These are phyloP conservation scores for Oncorhynchus nerka DNA, from an alignment of 2,113 vertebrate species.

Conservation along the genomic window DNA sequence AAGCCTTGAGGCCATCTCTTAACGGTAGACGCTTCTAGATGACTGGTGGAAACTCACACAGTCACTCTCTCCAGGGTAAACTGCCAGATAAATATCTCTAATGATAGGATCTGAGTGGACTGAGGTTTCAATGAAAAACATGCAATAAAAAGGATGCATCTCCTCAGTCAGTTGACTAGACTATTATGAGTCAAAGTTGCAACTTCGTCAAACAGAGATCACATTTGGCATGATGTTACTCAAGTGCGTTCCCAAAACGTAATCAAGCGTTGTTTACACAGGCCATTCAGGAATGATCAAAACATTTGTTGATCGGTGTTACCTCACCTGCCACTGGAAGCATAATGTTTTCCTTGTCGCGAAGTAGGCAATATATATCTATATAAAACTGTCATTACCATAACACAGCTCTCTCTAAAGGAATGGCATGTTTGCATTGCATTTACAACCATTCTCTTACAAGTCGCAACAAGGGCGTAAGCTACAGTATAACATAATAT, in stretches of 20 bases:
- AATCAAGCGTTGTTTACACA: background rate
- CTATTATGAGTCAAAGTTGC: background rate
- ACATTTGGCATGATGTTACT: background rate
- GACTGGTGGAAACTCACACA: constrained; percentile 13
- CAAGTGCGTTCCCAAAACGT: background rate
- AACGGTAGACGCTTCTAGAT: constrained; percentile 4
- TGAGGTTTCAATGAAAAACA: background rate
- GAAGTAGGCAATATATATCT: background rate
- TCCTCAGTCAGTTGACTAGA: background rate
- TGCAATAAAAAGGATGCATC: background rate
- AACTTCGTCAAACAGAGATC: background rate
- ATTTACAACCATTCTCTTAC: background rate
- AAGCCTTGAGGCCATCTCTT: constrained; percentile 15
- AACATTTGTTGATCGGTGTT: background rate
- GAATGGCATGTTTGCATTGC: background rate
- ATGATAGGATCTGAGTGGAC: background rate
- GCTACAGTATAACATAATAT: background rate
- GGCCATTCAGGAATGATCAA: background rate
- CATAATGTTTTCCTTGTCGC: background rate
- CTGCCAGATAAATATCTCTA: background rate
- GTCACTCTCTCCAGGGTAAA: constrained; percentile 4
- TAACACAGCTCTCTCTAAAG: background rate
- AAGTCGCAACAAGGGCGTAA: background rate
- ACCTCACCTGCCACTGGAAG: background rate
- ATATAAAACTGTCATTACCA: background rate